phyloP scores from a whole-genome alignment of 1,140 invertebrate species.

The Drosophila simulans region DNA sequence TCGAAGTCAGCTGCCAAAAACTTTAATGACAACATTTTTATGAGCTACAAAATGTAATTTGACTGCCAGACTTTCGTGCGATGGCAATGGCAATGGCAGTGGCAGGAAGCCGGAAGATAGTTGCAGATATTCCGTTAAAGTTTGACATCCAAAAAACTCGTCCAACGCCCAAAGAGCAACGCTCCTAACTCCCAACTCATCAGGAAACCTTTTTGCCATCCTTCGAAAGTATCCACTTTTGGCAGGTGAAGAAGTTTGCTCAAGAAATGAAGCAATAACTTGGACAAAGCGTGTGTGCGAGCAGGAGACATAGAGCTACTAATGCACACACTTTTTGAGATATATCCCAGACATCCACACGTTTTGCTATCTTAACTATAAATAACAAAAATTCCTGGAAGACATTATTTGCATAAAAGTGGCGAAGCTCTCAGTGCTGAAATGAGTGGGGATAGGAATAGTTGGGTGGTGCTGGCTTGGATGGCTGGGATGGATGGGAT shows the following conservation, averaged over 20 bases:
- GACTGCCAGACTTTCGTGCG: constrained; percentile 31
- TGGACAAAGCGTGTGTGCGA: constrained; percentile 31
- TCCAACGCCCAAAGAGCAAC: constrained; percentile 6
- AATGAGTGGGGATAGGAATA: constrained; percentile 7
- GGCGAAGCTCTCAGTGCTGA: constrained; percentile 57
- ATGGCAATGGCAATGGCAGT: not conserved
- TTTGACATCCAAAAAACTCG: constrained; percentile 28
- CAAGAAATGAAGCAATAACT: constrained; percentile 80
- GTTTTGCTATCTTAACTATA: constrained; percentile 81
- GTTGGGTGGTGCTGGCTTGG: not conserved
- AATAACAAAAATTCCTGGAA: constrained; percentile 82
- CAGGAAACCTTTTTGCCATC: constrained; percentile 45
- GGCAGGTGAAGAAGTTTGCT: constrained; percentile 54
- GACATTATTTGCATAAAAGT: constrained; percentile 84
- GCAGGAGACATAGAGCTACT: constrained; percentile 33
- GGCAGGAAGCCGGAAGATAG: constrained; percentile 2
- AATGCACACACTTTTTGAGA: constrained; percentile 70
- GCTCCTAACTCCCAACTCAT: constrained; percentile 14
- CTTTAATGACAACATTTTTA: constrained; percentile 69
- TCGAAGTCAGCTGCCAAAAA: constrained; percentile 68
- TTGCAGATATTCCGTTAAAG: constrained; percentile 25
- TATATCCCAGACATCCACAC: constrained; percentile 74
- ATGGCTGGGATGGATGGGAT: not conserved
- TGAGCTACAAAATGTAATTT: constrained; percentile 71
- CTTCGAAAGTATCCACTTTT: constrained; percentile 43